Conservation (phyloP, 2,797 vertebrate species). For the Neomorphus geoffroyi region DNA sequence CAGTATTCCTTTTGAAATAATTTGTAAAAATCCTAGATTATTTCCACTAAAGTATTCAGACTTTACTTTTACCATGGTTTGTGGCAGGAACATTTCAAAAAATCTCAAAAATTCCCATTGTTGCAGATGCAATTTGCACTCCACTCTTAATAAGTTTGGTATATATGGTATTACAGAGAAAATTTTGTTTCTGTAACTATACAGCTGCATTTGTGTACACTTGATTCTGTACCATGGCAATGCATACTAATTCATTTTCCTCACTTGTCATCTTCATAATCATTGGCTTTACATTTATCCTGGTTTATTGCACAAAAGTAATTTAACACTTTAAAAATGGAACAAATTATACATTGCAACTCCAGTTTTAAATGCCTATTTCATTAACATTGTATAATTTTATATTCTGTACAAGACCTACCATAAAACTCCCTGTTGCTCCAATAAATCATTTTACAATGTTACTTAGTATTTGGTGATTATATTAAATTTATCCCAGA, state of each 20-base stretch:
- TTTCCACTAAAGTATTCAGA: not conserved
- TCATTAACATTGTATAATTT: slow-evolving; percentile 66
- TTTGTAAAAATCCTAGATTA: not conserved
- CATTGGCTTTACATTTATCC: slow-evolving; percentile 35
- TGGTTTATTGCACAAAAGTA: slow-evolving; percentile 53
- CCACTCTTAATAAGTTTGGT: not conserved
- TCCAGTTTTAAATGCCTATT: slow-evolving; percentile 47
- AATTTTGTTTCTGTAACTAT: not conserved
- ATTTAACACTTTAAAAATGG: slow-evolving; percentile 53
- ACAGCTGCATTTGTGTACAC: not conserved
- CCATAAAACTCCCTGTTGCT: not conserved
- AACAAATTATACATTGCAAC: slow-evolving; percentile 36
- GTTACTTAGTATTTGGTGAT: slow-evolving; percentile 22
- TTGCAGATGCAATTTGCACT: not conserved
- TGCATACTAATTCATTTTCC: slow-evolving; percentile 22
- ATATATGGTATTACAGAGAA: not conserved
- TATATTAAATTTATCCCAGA: slow-evolving; percentile 35
- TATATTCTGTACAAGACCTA: slow-evolving; percentile 46
- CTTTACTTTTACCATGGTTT: not conserved
- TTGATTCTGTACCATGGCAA: not conserved
- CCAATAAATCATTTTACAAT: slow-evolving; percentile 32
- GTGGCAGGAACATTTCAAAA: not conserved
- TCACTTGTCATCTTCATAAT: slow-evolving; percentile 14
- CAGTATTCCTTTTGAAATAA: not conserved
- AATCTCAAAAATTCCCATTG: not conserved